Evolutionary conservation across 1,140 invertebrate species (phyloP), one percentile per base, ranked within the genome.

Genomic region (Ips nitidus): DNA sequence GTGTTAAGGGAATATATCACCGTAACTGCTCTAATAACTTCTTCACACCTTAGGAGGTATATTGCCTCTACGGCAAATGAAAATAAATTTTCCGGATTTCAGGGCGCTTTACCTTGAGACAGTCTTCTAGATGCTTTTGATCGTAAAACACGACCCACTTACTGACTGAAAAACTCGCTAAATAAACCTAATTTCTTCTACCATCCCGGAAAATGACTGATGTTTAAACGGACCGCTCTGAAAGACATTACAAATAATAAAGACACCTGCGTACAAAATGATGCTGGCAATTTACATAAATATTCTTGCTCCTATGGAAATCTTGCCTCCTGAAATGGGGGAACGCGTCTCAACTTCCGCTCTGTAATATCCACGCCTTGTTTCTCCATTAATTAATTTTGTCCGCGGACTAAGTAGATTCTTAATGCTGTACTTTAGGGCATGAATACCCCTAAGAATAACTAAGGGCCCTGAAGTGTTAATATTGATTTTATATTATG

Each of bases 351-450:
- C 56, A 68, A 59, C 66, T 60, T 68, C 57, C 66, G 66, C 40
- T 52, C 4, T 69, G n/a, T 43, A 56, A 63, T 53, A 63, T 62
- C 67, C 67, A 57, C 59, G 60, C 59, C 67, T 63, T 64, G 52
- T 52, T 61, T 60, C 50, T 64, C 67, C 61, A 69, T 69, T 69
- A 69, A 69, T 69, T 69, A 69, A 69, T 69, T 62, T 60, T 69
- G 67, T 63, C 67, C 39, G 67, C 63, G 60, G 45, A 69, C 59
- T 69, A 69, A 69, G 66, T 61, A 69, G 59, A 69, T 64, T 69
- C 59, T 47, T 69, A 69, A 69, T 69, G 67, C 41, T 56, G 60
- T 69, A 69, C 67, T 69, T 69, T 63, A 56, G 50, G 52, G 53
- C 22, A 22, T 22, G 22, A 69, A 69, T 62, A 41, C 53, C 59